phyloP scores from a whole-genome alignment of 2,888 invertebrate genomes.

The Augiades crinisus region DNA sequence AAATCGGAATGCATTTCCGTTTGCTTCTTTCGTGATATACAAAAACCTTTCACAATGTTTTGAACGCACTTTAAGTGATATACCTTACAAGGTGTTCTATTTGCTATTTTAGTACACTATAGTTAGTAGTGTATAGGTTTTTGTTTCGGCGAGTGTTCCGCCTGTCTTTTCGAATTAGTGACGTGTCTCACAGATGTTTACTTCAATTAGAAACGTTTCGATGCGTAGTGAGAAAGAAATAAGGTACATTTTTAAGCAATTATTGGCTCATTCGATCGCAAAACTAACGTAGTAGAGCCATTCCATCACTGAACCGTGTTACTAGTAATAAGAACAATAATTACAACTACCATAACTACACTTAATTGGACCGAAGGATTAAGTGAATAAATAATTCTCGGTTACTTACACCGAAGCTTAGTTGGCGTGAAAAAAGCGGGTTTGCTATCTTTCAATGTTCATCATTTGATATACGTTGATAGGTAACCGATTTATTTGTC shows the following conservation, averaged over 20 bases:
- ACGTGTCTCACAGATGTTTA: constrained; percentile 25
- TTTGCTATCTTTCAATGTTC: constrained; percentile 38
- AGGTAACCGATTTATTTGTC: constrained; percentile 56
- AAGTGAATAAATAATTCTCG: constrained; percentile 60
- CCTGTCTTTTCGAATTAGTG: constrained; percentile 36
- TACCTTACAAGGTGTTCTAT: too few relatives aligned
- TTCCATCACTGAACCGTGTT: constrained; percentile 58
- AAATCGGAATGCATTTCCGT: too few relatives aligned
- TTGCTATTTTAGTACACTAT: too few relatives aligned
- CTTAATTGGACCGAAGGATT: constrained; percentile 68
- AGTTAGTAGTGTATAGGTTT: too few relatives aligned
- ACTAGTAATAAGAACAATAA: constrained; percentile 59
- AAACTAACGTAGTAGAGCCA: constrained; percentile 10
- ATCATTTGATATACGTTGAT: constrained; percentile 52
- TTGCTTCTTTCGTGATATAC: too few relatives aligned
- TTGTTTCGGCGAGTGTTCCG: constrained; percentile 31
- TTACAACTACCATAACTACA: constrained; percentile 56
- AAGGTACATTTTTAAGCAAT: constrained; percentile 8
- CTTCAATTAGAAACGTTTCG: constrained; percentile 9
- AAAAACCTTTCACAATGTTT: too few relatives aligned
- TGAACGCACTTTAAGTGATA: too few relatives aligned
- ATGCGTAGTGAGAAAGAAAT: constrained; percentile 10
- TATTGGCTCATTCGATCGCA: constrained; percentile 22
- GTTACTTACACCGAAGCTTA: constrained; percentile 48
- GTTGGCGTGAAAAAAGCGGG: constrained; percentile 49